Conservation (phyloP, 2,797 vertebrate species). For the Hyperoplus immaculatus region DNA sequence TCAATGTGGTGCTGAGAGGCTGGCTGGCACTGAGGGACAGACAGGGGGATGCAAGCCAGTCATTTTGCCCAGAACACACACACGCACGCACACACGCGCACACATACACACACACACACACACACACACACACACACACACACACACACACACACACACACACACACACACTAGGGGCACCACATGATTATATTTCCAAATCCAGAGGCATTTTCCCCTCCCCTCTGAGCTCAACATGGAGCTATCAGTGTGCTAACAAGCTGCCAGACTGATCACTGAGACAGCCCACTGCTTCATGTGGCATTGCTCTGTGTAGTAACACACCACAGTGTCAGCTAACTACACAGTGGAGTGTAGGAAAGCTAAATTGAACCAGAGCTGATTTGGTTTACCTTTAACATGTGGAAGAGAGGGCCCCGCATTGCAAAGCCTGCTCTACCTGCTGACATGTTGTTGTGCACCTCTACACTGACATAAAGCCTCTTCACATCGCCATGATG, state of each 20-base stretch:
- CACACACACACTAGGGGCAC: conserved; percentile 30
- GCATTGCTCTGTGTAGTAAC: neutral
- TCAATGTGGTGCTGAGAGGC: conserved; percentile 66
- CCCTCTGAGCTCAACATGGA: conserved; percentile 34
- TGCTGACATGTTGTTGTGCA: neutral
- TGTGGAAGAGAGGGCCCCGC: no score
- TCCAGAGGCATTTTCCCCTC: conserved; percentile 22
- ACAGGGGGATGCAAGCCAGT: conserved; percentile 55
- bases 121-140: neutral
- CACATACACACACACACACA: neutral
- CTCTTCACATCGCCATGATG: neutral
- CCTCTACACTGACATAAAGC: neutral
- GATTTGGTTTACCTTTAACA: neutral
- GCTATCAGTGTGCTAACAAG: conserved; percentile 59
- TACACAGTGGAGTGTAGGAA: neutral
- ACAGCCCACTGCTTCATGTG: no score
- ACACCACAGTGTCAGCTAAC: neutral
- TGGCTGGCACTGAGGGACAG: conserved; percentile 30
- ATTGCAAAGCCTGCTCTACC: neutral
- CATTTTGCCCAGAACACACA: conserved; percentile 69
- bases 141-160: neutral
- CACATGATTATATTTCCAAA: conserved; percentile 71
- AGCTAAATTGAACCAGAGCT: neutral
- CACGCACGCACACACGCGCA: neutral
- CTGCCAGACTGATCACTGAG: conserved; percentile 24